Evolutionary conservation across 2,888 invertebrate species (phyloP).

Genomic region (Timema cristinae): DNA sequence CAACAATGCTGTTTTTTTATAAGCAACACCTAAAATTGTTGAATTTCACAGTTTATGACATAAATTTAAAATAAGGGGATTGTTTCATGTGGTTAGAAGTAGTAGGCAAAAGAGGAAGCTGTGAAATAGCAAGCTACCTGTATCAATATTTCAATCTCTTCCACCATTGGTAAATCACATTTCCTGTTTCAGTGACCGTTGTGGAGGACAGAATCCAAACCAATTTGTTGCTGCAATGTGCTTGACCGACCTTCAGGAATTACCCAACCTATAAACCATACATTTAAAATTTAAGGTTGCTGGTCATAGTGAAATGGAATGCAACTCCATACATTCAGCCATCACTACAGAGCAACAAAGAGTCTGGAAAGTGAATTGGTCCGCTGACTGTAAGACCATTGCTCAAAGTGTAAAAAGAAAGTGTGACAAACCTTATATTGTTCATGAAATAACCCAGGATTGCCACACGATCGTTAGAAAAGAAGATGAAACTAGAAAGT

Average conservation of each 20-base stretch:
- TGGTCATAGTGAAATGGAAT: constrained; percentile 11
- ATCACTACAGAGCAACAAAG: neutral
- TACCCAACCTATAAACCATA: neutral
- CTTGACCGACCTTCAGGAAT: neutral
- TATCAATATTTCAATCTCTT: constrained; percentile 9
- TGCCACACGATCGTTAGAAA: neutral
- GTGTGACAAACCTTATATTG: neutral
- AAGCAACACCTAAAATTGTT: neutral
- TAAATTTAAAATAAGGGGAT: neutral
- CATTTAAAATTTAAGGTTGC: neutral
- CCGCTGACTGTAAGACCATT: constrained; percentile 7
- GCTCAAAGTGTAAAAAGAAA: neutral
- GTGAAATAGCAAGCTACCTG: neutral
- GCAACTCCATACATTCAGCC: neutral
- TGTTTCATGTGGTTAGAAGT: neutral
- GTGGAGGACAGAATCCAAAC: neutral
- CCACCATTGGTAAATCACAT: constrained; percentile 1
- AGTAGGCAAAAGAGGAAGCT: neutral
- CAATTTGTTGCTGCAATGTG: neutral
- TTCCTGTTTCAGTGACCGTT: neutral
- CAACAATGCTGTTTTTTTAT: neutral
- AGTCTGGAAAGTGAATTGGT: neutral
- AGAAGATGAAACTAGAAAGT: neutral
- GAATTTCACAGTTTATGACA: neutral
- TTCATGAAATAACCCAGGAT: neutral